A percentile compares a stretch with the other conserved stretches of the same genome.
Conservation (phyloP, 2,888 invertebrate genomes). For the Holacanthella duospinosa region DNA sequence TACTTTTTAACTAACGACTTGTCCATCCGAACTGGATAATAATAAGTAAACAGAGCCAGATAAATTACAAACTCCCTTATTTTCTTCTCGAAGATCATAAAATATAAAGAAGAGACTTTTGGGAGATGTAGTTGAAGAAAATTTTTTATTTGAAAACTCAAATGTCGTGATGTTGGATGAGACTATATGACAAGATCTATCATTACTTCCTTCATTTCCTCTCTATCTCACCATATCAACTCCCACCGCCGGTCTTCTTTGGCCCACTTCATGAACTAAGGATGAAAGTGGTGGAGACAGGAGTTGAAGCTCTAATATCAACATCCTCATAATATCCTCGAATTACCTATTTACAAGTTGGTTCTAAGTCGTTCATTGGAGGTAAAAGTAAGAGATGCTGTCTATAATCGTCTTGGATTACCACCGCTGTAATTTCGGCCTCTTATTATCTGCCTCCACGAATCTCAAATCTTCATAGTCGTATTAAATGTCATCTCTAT, state of each 20-base stretch:
- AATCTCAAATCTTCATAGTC: background rate
- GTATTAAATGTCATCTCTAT: background rate
- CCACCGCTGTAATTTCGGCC: background rate
- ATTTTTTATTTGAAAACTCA: background rate
- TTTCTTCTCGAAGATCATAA: background rate
- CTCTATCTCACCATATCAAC: background rate
- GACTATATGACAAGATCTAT: conserved; percentile 9
- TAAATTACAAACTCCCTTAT: background rate
- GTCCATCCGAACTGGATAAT: background rate
- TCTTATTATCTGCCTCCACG: background rate
- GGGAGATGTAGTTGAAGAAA: background rate
- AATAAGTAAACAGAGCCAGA: background rate
- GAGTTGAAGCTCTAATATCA: background rate
- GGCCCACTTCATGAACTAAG: background rate
- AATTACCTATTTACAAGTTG: background rate
- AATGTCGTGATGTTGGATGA: background rate
- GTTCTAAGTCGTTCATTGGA: background rate
- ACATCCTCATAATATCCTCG: conserved; percentile 2
- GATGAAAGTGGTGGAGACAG: background rate
- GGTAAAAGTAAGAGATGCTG: background rate
- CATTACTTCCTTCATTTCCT: conserved; percentile 3
- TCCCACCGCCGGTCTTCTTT: background rate
- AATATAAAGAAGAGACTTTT: background rate
- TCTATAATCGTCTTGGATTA: background rate
- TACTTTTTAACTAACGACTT: background rate